Evolutionary conservation across 2,888 invertebrate species (phyloP).

Genomic region (Leucophora obtusa): DNA sequence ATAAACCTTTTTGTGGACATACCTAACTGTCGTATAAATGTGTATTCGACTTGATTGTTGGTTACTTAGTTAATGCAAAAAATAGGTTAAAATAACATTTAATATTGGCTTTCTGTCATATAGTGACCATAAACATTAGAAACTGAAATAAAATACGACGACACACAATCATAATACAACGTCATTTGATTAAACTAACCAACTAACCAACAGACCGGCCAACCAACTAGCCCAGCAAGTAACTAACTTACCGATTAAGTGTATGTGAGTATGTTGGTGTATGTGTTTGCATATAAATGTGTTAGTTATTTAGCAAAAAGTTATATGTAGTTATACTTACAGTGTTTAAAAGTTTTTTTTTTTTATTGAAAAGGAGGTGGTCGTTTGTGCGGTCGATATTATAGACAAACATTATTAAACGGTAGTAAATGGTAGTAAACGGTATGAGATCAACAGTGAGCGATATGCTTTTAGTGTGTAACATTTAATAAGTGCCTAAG

Average conservation of each 20-base stretch:
- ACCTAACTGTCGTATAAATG: neutral
- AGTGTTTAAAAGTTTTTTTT: slow-evolving; percentile 15
- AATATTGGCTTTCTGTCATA: slow-evolving; percentile 49
- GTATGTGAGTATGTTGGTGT: neutral
- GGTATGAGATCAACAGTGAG: neutral
- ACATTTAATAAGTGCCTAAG: slow-evolving; percentile 19
- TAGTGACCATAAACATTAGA: slow-evolving; percentile 36
- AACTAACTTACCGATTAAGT: slow-evolving; percentile 3
- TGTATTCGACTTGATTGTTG: neutral
- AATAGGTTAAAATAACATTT: slow-evolving; percentile 54
- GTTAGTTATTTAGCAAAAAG: slow-evolving; percentile 17
- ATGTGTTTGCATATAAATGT: neutral
- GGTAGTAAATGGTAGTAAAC: neutral
- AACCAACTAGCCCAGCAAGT: neutral
- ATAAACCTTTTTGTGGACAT: slow-evolving; percentile 3
- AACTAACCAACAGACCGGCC: neutral
- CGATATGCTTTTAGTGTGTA: neutral
- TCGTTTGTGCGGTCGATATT: slow-evolving; percentile 31
- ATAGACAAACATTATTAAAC: slow-evolving; percentile 36
- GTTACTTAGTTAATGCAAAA: slow-evolving; percentile 21
- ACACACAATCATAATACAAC: slow-evolving; percentile 26
- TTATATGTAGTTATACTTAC: neutral
- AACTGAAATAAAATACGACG: slow-evolving; percentile 26
- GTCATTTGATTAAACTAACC: slow-evolving; percentile 19
- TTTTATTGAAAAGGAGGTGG: slow-evolving; percentile 18